Base-by-base conservation (phyloP, 2,113 vertebrate genomes). In the Pogonocichla stellata region DNA sequence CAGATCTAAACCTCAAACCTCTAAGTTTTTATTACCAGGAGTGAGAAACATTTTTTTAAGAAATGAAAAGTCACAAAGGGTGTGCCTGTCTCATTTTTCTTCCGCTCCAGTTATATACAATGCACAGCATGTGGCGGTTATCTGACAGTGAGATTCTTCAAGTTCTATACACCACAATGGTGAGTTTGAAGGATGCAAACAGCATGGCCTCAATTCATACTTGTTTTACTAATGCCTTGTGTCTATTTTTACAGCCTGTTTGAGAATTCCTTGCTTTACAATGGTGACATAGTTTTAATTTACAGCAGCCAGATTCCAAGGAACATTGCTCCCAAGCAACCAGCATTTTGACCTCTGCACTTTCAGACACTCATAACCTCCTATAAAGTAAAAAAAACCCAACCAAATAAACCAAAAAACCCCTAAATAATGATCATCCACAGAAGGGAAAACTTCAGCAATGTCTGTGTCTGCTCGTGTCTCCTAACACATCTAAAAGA, bases 211-310 rank as follows among this genome's bases (percentile, higher is more conserved):
- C 84, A 91, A 82, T 91, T 96, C 91, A 82, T 40, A 31, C 71
- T 96, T 91, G 84, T 73, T 96, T 93, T 87, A 72, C 83, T 92
- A 94, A 95, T 75, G 82, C 48, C 42, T 74, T 58, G 33, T 86
- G 77, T 86, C 94, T 93, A 38, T 93, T 95, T 94, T 95, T 89
- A 87, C 64, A 85, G 86, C 84, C 66, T 85, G 24, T 85, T 95
- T 82, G 71, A 95, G 70, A 82, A 94, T 82, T 93, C 91, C n/a
- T 86, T 93, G 48, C 36, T 87, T 57, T 80, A 73, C 87, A 95
- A 54, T 90, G 87, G 70, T 90, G 91, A 75, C 93, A 94, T 18
- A 92, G 80, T 91, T 90, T 79, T 85, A 82, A 92, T 89, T 92
- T 92, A 69, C 50, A 72, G 45, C 78, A 57, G 67, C 25, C 67